phyloP scores from a whole-genome alignment of 2,113 vertebrate genomes.

The Entomyzon cyanotis region DNA sequence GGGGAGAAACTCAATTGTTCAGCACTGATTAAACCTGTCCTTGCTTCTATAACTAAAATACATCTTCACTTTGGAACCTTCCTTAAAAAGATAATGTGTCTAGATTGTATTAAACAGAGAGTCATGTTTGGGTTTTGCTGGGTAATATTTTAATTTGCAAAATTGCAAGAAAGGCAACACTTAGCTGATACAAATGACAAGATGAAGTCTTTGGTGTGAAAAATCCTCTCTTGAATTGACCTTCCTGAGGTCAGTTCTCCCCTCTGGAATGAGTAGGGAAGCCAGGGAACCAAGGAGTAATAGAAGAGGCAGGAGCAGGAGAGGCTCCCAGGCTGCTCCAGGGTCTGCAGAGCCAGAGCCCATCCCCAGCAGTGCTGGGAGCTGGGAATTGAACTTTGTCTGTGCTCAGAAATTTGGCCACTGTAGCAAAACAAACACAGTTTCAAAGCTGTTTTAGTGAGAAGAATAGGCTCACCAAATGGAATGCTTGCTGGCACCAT shows the following conservation, averaged over 20 bases:
- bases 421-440: not conserved
- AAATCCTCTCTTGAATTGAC: not conserved
- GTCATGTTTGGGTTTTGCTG: not conserved
- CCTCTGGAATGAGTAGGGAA: accelerated
- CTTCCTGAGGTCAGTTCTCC: not conserved
- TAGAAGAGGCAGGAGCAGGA: not conserved
- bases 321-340: not conserved
- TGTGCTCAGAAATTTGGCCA: not conserved
- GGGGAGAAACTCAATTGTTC: not conserved
- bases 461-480: not conserved
- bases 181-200: not conserved
- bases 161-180: not conserved
- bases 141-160: not conserved
- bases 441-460: not conserved
- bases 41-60: not conserved
- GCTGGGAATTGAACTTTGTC: not conserved
- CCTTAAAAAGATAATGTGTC: not conserved
- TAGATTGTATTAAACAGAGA: not conserved
- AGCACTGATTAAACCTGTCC: not conserved
- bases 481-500: not conserved
- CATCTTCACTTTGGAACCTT: not conserved
- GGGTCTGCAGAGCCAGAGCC: not conserved
- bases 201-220: not conserved
- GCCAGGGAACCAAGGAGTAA: accelerated
- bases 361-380: not conserved